Percentiles rank a stretch among this genome's conserved stretches.
Conservation (phyloP, 2,797 vertebrate genomes). For the Podarcis siculus region DNA sequence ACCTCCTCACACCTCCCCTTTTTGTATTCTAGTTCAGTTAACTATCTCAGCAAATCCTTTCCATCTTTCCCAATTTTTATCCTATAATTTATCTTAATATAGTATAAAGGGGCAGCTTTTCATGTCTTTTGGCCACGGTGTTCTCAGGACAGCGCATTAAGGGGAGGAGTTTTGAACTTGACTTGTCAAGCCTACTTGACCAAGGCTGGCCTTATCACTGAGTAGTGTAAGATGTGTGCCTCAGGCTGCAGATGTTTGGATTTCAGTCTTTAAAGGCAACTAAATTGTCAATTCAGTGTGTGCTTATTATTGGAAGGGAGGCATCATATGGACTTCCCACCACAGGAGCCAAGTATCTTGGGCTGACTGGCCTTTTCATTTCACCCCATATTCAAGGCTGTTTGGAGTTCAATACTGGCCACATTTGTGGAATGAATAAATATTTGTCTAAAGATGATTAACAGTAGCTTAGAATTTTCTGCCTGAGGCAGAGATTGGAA, state of each 20-base stretch:
- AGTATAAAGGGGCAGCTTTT: background rate
- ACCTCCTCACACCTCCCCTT: no score
- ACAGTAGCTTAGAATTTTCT: background rate
- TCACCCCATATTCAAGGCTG: background rate
- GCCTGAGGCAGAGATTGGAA: background rate
- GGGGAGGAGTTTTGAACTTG: background rate
- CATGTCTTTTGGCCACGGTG: background rate
- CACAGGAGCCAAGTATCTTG: background rate
- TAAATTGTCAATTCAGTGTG: background rate
- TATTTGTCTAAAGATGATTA: background rate
- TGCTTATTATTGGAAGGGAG: background rate
- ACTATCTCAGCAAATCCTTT: no score
- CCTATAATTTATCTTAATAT: no score
- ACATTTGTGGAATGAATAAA: background rate
- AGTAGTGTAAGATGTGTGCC: background rate
- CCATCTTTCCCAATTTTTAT: no score
- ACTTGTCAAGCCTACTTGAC: background rate
- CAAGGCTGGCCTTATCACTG: background rate
- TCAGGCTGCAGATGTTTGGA: background rate
- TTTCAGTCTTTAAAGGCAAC: background rate
- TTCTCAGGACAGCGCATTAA: background rate
- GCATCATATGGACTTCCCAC: background rate
- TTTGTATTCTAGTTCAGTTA: no score
- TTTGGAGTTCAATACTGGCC: background rate
- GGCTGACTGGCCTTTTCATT: background rate